These are phyloP conservation scores for Falco berigora DNA, from an alignment of 2,797 vertebrate genomes.

Conservation along the genomic window DNA sequence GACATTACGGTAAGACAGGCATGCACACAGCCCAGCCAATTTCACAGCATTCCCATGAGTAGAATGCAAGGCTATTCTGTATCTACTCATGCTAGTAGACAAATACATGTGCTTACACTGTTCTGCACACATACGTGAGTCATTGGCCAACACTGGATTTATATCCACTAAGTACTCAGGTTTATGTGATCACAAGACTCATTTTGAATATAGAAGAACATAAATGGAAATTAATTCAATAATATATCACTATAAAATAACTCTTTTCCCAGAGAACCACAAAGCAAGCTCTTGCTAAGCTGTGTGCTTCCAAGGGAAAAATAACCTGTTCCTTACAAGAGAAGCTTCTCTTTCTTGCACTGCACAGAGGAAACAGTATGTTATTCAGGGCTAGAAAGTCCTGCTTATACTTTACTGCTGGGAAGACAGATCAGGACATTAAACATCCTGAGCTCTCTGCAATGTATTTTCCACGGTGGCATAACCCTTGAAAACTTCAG, in stretches of 20 bases:
- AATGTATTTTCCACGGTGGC: neutral
- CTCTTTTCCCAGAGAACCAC: neutral
- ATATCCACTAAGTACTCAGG: neutral
- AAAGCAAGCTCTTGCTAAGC: neutral
- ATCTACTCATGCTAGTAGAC: accelerated
- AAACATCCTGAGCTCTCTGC: neutral
- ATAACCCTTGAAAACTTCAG: neutral
- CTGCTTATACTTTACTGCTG: neutral
- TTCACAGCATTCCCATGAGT: neutral
- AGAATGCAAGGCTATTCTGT: neutral
- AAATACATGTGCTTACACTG: neutral
- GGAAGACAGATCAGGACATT: neutral
- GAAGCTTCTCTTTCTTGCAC: neutral
- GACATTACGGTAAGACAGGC: neutral
- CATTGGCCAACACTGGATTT: neutral
- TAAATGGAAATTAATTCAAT: neutral
- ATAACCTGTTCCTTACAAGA: neutral
- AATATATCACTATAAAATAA: neutral
- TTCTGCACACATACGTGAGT: neutral
- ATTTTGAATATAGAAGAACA: neutral
- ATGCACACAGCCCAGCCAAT: neutral
- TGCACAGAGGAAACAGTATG: neutral
- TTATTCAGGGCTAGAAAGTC: neutral
- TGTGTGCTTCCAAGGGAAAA: neutral
- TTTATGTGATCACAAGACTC: neutral